Evolutionary conservation across 92 coral and sea anemone genomes (phyloP).

Genomic region (Parazoanthus atlanticus): DNA sequence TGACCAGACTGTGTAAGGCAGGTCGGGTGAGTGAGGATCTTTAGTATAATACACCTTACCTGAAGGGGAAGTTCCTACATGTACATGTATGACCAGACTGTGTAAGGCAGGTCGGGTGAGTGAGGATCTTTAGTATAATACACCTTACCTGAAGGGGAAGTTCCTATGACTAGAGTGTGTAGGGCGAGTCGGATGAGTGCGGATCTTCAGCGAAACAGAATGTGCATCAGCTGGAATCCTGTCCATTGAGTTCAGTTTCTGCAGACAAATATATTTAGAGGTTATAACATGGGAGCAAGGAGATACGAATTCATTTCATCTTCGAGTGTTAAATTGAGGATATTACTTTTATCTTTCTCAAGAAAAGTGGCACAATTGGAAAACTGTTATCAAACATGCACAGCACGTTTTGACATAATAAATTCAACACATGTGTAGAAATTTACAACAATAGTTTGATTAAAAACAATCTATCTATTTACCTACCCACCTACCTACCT

Average conservation of each 20-base stretch:
- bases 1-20: background rate
- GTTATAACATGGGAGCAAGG: background rate
- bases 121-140: background rate
- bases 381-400: no score
- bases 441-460: no score
- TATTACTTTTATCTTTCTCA: no score
- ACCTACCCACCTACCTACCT: no score
- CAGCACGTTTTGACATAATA: no score
- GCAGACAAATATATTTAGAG: background rate
- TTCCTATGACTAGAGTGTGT: background rate
- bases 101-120: slow-evolving; percentile 4
- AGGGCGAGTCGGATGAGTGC: slow-evolving; percentile 24
- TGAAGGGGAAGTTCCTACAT: background rate
- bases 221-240: slow-evolving; percentile 42
- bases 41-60: background rate
- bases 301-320: background rate
- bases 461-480: no score
- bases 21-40: background rate
- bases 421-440: no score
- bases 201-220: slow-evolving; percentile 22
- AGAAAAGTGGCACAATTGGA: no score
- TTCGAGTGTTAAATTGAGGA: background rate
- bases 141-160: background rate
- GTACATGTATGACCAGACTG: background rate
- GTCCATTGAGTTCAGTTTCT: slow-evolving; percentile 32